Percentiles rank a stretch among this genome's conserved stretches.
Evolutionary conservation across 2,797 vertebrate species (phyloP).

Genomic region (Hypotaenidia philippensis): DNA sequence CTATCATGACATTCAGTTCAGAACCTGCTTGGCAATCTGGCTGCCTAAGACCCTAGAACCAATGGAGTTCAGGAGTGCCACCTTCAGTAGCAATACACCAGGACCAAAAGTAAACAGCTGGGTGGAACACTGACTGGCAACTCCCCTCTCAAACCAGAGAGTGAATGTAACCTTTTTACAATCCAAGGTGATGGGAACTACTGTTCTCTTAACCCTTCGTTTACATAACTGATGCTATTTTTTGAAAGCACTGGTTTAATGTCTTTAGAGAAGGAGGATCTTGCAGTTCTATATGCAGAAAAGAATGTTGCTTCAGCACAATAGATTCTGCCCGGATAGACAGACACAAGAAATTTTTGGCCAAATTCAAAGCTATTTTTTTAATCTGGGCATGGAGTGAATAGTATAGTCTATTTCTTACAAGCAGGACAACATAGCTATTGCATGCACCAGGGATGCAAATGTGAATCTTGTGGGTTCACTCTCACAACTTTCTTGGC

Average conservation of each 20-base stretch:
- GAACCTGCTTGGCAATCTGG: neutral
- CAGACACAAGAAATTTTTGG: neutral
- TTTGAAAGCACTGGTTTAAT: neutral
- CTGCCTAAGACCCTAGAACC: neutral
- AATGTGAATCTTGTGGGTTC: neutral
- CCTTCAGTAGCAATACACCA: neutral
- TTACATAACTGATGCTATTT: neutral
- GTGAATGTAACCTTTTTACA: rapidly evolving
- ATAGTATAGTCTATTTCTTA: neutral
- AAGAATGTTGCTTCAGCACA: neutral
- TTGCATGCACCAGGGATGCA: neutral
- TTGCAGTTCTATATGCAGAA: neutral
- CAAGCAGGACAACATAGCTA: neutral
- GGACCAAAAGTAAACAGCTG: neutral
- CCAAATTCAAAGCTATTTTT: neutral
- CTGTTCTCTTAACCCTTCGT: neutral
- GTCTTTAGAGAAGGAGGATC: neutral
- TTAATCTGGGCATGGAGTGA: neutral
- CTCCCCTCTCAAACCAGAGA: no score
- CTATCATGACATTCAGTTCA: neutral
- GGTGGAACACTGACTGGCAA: neutral
- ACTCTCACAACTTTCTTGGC: neutral
- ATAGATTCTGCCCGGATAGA: neutral
- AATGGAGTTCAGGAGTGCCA: neutral
- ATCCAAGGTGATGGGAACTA: neutral